Conservation (phyloP, 2,113 vertebrate species). For the Spilogale gracilis region DNA sequence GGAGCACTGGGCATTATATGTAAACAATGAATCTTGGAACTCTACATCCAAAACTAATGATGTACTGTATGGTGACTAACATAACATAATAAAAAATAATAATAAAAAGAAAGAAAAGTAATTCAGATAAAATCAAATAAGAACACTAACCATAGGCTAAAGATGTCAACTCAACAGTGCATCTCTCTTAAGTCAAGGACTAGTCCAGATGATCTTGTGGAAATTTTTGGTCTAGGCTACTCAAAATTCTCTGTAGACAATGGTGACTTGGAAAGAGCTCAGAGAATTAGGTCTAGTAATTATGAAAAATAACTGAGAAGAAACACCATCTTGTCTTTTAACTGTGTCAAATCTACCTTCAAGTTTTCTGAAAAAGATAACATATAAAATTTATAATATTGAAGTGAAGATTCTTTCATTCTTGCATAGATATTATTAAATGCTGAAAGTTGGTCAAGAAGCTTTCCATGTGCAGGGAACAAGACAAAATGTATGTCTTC, state of each 20-base stretch:
- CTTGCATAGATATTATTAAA: no score
- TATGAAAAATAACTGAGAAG: no score
- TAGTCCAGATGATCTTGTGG: neutral
- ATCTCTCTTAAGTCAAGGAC: neutral
- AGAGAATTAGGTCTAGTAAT: neutral
- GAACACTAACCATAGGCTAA: neutral
- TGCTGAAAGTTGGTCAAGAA: neutral
- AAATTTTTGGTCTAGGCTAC: neutral
- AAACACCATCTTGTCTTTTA: no score
- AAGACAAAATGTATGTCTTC: neutral
- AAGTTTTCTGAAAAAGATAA: no score
- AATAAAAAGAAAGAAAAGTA: neutral
- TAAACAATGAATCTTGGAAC: no score
- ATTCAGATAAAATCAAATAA: neutral
- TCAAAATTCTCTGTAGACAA: neutral
- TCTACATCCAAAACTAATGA: no score
- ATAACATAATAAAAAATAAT: no score
- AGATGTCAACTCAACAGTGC: neutral
- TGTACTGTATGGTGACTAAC: no score
- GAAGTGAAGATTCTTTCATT: no score
- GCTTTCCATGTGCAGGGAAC: neutral
- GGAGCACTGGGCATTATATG: no score
- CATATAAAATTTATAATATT: no score
- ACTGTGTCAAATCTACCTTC: no score
- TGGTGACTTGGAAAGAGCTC: neutral